Percentiles rank a stretch among this genome's conserved stretches.
Conservation (phyloP, 23 tunicate genomes). For the Botrylloides violaceus region DNA sequence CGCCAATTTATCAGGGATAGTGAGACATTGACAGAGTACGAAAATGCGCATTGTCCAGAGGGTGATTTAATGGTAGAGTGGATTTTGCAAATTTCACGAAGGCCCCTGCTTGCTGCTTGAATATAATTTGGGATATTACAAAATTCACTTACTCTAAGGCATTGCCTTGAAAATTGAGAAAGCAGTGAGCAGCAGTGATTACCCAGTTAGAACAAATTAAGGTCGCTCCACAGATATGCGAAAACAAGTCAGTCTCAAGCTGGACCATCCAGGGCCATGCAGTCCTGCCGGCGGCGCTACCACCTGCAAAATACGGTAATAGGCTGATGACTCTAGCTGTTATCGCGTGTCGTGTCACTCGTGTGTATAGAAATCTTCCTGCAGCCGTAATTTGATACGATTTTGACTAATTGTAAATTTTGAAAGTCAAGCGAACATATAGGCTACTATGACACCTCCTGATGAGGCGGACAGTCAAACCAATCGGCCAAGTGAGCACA, state of each 20-base stretch:
- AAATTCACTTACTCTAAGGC: constrained; percentile 37
- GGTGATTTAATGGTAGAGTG: too few species aligned
- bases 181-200: constrained; percentile 96
- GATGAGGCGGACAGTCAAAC: too few species aligned
- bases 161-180: constrained; percentile 36
- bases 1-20: too few species aligned
- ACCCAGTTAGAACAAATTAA: constrained; percentile 88
- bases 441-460: too few species aligned
- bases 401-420: too few species aligned
- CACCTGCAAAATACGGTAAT: constrained; percentile 40
- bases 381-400: too few species aligned
- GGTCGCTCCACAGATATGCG: constrained; percentile 78
- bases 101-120: background rate
- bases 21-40: too few species aligned
- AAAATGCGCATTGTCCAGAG: too few species aligned
- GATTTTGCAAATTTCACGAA: background rate
- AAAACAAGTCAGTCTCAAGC: constrained; percentile 33
- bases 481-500: too few species aligned
- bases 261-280: constrained; percentile 98
- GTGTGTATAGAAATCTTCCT: too few species aligned
- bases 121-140: background rate
- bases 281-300: constrained; percentile 33
- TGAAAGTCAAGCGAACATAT: too few species aligned
- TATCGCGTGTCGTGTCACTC: too few species aligned
- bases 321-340: background rate